Conservation (phyloP, 1,140 invertebrate species). For the Mercenaria mercenaria region DNA sequence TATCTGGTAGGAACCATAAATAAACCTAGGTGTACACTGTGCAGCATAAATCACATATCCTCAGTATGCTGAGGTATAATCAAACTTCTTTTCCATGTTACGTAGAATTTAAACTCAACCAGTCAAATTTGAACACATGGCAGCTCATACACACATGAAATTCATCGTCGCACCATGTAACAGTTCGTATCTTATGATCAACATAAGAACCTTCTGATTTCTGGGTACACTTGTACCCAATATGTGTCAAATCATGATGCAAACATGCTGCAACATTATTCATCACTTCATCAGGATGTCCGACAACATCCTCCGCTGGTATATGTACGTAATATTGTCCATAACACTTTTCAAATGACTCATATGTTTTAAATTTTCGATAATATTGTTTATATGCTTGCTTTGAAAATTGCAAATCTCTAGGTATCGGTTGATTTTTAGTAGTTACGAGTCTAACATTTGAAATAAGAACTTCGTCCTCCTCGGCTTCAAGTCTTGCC, state of each 20-base stretch:
- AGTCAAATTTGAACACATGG: conserved; percentile 74
- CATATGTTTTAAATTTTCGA: conserved; percentile 70
- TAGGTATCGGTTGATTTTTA: conserved; percentile 74
- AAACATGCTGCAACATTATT: conserved; percentile 67
- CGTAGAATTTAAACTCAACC: conserved; percentile 53
- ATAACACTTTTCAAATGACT: conserved; percentile 71
- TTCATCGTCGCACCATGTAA: conserved; percentile 71
- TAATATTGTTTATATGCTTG: conserved; percentile 75
- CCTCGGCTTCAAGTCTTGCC: conserved; percentile 68
- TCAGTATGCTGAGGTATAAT: no score
- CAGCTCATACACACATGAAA: conserved; percentile 73
- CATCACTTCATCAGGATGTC: conserved; percentile 71
- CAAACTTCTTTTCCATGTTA: no score
- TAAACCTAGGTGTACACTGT: no score
- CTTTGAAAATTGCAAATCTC: conserved; percentile 74
- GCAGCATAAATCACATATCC: no score
- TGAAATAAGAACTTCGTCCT: conserved; percentile 69
- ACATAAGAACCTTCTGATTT: conserved; percentile 63
- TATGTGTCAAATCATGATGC: conserved; percentile 60
- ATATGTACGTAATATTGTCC: conserved; percentile 72
- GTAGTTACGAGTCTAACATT: conserved; percentile 68
- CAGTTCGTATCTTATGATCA: conserved; percentile 71
- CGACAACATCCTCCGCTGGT: conserved; percentile 67
- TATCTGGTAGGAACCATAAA: no score
- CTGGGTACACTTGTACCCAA: conserved; percentile 64